Conservation (phyloP, 92 coral and sea anemone genomes). For the Epizoanthus stellaris region DNA sequence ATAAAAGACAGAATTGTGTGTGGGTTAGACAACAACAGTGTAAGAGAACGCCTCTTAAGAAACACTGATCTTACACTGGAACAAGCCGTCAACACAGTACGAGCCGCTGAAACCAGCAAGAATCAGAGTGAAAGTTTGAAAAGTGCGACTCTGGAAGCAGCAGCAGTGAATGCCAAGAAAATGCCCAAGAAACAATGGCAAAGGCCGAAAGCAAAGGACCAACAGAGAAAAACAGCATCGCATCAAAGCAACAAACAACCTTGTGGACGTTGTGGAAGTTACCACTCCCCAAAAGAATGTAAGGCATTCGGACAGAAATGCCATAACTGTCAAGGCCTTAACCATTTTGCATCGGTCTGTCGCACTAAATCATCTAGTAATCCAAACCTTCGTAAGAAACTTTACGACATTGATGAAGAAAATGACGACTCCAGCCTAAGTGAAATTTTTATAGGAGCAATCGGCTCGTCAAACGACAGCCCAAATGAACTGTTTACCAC, state of each 20-base stretch:
- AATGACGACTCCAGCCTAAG: neutral
- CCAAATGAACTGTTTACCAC: neutral
- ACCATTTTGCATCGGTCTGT: slow-evolving; percentile 33
- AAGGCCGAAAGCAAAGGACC: neutral
- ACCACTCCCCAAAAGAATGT: slow-evolving; percentile 25
- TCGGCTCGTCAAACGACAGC: neutral
- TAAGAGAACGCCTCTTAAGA: slow-evolving; percentile 34
- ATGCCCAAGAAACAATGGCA: neutral
- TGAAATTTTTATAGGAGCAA: slow-evolving; percentile 12
- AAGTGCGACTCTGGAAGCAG: slow-evolving; percentile 26
- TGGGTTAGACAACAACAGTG: slow-evolving; percentile 39
- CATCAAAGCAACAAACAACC: slow-evolving; percentile 9
- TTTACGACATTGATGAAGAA: neutral
- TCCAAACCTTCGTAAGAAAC: neutral
- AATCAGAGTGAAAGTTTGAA: slow-evolving; percentile 48
- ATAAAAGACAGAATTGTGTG: slow-evolving; percentile 52
- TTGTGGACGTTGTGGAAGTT: slow-evolving; percentile 22
- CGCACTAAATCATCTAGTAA: slow-evolving; percentile 5
- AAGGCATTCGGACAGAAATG: slow-evolving; percentile 27
- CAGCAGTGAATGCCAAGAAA: slow-evolving; percentile 8
- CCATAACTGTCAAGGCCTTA: slow-evolving; percentile 27
- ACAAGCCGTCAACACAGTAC: slow-evolving; percentile 44
- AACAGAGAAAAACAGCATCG: neutral
- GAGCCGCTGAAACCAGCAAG: slow-evolving; percentile 69
- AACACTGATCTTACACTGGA: slow-evolving; percentile 46